Conservation (phyloP, 92 coral and sea anemone genomes). For the Epizoanthus fatuus region DNA sequence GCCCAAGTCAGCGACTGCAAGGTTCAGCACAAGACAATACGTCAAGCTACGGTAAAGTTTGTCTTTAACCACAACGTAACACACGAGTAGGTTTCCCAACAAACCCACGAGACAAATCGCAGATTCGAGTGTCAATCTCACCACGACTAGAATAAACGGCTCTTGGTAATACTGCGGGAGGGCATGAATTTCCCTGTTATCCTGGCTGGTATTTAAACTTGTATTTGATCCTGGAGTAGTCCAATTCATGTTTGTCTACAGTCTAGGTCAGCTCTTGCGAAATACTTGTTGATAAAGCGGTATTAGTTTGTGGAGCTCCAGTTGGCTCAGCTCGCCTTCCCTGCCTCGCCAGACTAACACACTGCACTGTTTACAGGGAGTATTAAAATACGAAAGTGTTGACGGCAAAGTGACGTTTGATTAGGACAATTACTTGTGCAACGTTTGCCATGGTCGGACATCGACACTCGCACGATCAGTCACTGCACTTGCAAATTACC, state of each 20-base stretch:
- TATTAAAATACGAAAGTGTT: slow-evolving; percentile 16
- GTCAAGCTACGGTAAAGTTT: slow-evolving; percentile 75
- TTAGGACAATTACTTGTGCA: slow-evolving; percentile 11
- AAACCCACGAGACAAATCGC: slow-evolving; percentile 78
- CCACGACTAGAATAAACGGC: slow-evolving; percentile 68
- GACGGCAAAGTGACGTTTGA: slow-evolving; percentile 38
- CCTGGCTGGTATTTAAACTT: neutral
- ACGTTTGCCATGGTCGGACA: neutral
- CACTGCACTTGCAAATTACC: neutral
- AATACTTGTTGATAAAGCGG: slow-evolving; percentile 20
- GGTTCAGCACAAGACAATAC: slow-evolving; percentile 78
- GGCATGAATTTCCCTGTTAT: neutral
- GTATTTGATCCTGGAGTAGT: neutral
- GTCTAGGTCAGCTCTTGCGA: neutral
- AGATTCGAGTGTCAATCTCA: slow-evolving; percentile 70
- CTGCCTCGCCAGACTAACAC: slow-evolving; percentile 13
- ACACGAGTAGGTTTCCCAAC: slow-evolving; percentile 83
- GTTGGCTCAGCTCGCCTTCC: slow-evolving; percentile 5
- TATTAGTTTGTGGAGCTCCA: neutral
- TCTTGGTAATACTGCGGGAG: slow-evolving; percentile 70
- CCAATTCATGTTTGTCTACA: slow-evolving; percentile 8
- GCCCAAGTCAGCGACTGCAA: slow-evolving; percentile 87
- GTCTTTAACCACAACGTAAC: slow-evolving; percentile 81
- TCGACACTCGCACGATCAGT: neutral
- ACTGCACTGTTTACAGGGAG: slow-evolving; percentile 16